Base-by-base conservation (phyloP, 1,140 invertebrate species). In the Solenopsis fugax region DNA sequence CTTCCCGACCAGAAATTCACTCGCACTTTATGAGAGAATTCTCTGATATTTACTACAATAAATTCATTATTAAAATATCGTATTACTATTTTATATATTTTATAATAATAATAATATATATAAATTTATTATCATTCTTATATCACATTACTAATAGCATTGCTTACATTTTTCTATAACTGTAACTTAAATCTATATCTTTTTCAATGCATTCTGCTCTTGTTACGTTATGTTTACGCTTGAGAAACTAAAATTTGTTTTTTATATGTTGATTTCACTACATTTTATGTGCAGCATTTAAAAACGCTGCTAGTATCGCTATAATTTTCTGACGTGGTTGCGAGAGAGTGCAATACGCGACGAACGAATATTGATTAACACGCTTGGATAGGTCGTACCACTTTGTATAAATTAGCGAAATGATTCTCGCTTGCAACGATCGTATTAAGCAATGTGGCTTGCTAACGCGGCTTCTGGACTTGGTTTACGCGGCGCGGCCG, bases 401-500 rank as follows among this genome's bases (percentile, higher is more conserved):
- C 69, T 89, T 91, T 52, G 85, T 91, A 92, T 92, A 90, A 92
- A 93, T 93, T 92, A 93, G 88, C 87, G 54, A 78, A 67, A 85
- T 78, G 88, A 92, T 92, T 92, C 77, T 86, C 87, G 87, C 91
- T 91, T 85, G 67, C 88, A 88, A 75, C 82, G 67, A 58, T 71
- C 64, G 86, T 85, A 93, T 93, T 92, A 86, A 90, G 87, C 85
- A 92, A 93, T 77, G 87, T 52, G 78, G 73, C 81, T 87, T 58
- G 87, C 88, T 89, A 92, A 91, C 89, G 87, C 91, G 76, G 87
- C 90, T 90, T 60, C 56, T 71, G 86, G 87, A 84, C 73, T 87
- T 88, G 87, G 87, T 91, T 93, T 93, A 90, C 87, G 88, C 85
- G 84, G 87, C 48, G 69, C 78, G 81, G 86, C 76, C 87, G 91